A percentile compares a stretch with the other conserved stretches of the same genome.
Conservation (phyloP, 2,888 invertebrate genomes). For the Stramonita haemastoma region DNA sequence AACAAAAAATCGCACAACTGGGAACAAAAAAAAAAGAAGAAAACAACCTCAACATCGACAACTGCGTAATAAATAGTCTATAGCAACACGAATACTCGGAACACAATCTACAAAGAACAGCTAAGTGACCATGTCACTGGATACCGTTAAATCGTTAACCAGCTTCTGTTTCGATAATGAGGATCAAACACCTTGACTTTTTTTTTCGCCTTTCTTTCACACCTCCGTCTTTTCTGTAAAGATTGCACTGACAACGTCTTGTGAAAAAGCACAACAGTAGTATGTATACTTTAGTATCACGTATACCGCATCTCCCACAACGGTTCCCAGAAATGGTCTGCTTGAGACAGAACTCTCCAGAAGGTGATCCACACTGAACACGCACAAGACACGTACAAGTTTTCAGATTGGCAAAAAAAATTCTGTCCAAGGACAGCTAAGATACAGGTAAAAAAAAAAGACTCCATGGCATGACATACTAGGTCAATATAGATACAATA, state of each 20-base stretch:
- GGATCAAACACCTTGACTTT: neutral
- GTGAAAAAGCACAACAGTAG: conserved; percentile 22
- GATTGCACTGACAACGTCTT: conserved; percentile 41
- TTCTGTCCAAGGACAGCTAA: conserved; percentile 3
- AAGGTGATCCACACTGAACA: neutral
- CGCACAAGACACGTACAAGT: neutral
- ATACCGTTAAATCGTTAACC: conserved; percentile 36
- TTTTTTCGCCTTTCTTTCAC: neutral
- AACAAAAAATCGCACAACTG: conserved; percentile 31
- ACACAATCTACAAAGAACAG: conserved; percentile 30
- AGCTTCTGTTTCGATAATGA: neutral
- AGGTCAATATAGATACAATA: neutral
- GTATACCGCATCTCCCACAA: conserved; percentile 37
- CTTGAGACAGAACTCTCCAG: conserved; percentile 10
- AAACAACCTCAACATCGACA: neutral
- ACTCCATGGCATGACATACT: conserved; percentile 5
- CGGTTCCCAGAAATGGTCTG: conserved; percentile 36
- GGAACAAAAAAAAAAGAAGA: neutral
- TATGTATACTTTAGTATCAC: conserved; percentile 34
- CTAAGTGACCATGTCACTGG: conserved; percentile 30
- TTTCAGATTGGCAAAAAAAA: neutral
- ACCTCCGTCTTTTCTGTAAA: neutral
- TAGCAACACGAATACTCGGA: conserved; percentile 28
- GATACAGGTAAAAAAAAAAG: neutral
- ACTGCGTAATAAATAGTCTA: conserved; percentile 39